Evolutionary conservation across 1,140 invertebrate species (phyloP).

Genomic region (Dinoponera quadriceps): DNA sequence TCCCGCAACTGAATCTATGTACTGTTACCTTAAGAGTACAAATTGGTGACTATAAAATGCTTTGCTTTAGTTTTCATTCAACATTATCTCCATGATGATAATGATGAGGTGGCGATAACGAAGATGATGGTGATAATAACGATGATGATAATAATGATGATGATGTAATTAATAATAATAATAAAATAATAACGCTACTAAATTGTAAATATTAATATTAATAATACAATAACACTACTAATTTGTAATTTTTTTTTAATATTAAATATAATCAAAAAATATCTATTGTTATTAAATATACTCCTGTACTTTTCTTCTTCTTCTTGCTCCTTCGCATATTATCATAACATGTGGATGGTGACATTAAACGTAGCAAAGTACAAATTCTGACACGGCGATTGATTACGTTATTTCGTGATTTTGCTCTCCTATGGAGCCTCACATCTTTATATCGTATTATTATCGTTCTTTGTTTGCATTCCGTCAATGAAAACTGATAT

Average conservation of each 20-base stretch:
- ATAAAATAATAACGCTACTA: slow-evolving; percentile 77
- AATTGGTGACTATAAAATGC: slow-evolving; percentile 76
- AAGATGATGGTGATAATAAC: too few relatives aligned
- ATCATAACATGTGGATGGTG: slow-evolving; percentile 53
- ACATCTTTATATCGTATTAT: neutral
- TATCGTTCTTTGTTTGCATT: slow-evolving; percentile 66
- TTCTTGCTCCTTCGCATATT: slow-evolving; percentile 53
- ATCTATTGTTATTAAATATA: slow-evolving; percentile 73
- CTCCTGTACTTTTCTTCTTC: slow-evolving; percentile 66
- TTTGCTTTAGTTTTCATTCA: slow-evolving; percentile 73
- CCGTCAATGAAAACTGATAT: slow-evolving; percentile 71
- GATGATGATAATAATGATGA: slow-evolving; percentile 48
- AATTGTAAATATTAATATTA: slow-evolving; percentile 82
- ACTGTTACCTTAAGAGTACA: slow-evolving; percentile 66
- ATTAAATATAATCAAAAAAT: slow-evolving; percentile 84
- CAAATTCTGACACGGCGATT: slow-evolving; percentile 44
- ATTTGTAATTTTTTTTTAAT: slow-evolving; percentile 82
- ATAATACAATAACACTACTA: slow-evolving; percentile 81
- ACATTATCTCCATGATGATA: slow-evolving; percentile 75
- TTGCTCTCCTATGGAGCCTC: slow-evolving; percentile 15
- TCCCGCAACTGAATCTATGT: slow-evolving; percentile 25
- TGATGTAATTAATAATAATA: slow-evolving; percentile 69
- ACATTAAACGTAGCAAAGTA: slow-evolving; percentile 59
- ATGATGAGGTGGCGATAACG: slow-evolving; percentile 24
- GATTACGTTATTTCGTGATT: slow-evolving; percentile 36